Percentiles rank a stretch among this genome's conserved stretches.
phyloP scores from a whole-genome alignment of 2,113 vertebrate genomes.

The Apteryx mantelli region DNA sequence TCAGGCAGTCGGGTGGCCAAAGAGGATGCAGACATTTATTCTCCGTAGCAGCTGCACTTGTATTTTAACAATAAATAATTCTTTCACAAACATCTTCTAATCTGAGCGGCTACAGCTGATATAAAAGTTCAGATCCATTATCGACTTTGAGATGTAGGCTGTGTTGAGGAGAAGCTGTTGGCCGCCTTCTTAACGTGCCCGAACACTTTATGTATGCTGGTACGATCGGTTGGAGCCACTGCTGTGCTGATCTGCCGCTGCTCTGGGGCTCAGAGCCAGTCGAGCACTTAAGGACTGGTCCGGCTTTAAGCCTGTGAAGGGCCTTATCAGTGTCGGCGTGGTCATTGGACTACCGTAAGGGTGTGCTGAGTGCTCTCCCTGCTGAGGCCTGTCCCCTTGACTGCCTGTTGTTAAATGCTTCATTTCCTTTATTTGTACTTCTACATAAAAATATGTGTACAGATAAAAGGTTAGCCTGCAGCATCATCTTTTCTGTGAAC shows the following conservation, averaged over 20 bases:
- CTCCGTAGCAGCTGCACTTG: background rate
- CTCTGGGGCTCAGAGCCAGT: background rate
- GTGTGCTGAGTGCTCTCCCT: background rate
- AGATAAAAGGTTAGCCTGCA: background rate
- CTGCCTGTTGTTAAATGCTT: background rate
- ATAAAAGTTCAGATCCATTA: background rate
- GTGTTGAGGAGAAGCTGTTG: background rate
- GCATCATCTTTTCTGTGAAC: background rate
- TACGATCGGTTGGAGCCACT: background rate
- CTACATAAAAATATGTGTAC: background rate
- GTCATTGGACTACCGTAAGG: constrained; percentile 4
- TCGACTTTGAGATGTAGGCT: background rate
- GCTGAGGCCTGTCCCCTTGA: background rate
- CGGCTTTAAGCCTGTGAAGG: background rate
- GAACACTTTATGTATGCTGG: background rate
- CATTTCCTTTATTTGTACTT: background rate
- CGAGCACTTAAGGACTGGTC: constrained; percentile 12
- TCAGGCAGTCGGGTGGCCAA: background rate
- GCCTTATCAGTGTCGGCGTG: background rate
- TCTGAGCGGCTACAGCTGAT: background rate
- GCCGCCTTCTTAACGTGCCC: background rate
- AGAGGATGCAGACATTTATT: background rate
- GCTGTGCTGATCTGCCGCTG: background rate
- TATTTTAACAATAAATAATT: background rate
- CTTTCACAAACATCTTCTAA: background rate